phyloP scores from a whole-genome alignment of 2,888 invertebrate genomes.

The Parnassius apollo region DNA sequence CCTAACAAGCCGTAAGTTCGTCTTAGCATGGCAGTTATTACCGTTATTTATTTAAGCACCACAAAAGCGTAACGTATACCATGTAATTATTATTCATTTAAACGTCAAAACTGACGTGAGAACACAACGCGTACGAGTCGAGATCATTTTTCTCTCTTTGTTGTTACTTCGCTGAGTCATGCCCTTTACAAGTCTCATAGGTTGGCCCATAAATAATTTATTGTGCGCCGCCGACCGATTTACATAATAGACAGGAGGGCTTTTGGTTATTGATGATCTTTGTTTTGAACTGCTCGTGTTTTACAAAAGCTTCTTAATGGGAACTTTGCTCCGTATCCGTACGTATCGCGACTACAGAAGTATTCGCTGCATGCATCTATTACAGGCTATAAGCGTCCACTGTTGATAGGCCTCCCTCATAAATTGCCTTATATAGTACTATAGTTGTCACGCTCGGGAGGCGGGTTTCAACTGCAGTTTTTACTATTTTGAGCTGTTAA shows the following conservation, averaged over 20 bases:
- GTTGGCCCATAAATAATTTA: conserved; percentile 37
- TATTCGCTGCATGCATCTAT: neutral
- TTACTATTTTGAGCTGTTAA: too few species aligned
- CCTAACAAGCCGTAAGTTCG: too few species aligned
- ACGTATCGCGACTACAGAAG: conserved; percentile 10
- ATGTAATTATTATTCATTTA: conserved; percentile 29
- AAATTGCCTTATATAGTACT: too few species aligned
- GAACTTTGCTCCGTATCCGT: neutral
- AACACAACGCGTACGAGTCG: conserved; percentile 7
- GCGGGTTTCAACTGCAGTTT: too few species aligned
- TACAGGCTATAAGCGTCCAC: too few species aligned
- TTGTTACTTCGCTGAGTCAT: conserved; percentile 9
- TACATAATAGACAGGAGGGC: conserved; percentile 37
- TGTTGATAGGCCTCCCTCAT: too few species aligned
- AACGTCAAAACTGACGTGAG: conserved; percentile 23
- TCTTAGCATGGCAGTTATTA: neutral
- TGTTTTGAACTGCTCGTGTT: conserved; percentile 27
- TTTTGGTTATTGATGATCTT: conserved; percentile 35
- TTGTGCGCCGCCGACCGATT: conserved; percentile 33
- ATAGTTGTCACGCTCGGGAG: too few species aligned
- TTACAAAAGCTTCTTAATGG: conserved; percentile 20
- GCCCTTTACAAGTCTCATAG: conserved; percentile 24
- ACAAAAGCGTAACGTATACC: conserved; percentile 5
- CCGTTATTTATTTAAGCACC: conserved; percentile 3
- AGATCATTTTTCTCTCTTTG: conserved; percentile 19